Evolutionary conservation across 2,113 vertebrate genomes (phyloP).

Genomic region (Nycticryphes semicollaris): DNA sequence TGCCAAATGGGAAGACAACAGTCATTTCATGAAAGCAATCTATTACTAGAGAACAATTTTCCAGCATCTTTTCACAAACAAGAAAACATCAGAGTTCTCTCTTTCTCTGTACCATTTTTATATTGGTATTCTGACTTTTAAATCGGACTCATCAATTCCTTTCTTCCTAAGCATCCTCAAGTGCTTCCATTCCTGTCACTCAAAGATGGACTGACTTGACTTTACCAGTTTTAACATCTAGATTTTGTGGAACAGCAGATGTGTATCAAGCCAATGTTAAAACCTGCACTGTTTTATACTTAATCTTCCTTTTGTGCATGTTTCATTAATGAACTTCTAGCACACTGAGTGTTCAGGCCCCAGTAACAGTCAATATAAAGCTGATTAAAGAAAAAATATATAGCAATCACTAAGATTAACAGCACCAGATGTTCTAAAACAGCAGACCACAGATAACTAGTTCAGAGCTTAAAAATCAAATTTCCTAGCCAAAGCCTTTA

Average conservation of each 20-base stretch:
- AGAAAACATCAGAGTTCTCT: neutral
- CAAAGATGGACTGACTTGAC: neutral
- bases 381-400: conserved; percentile 24
- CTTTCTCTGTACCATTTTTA: neutral
- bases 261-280: neutral
- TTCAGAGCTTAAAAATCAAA: conserved; percentile 60
- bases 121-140: neutral
- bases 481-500: conserved; percentile 37
- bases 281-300: neutral
- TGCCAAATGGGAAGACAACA: neutral
- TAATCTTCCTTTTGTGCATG: neutral
- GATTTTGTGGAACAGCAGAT: too few relatives aligned
- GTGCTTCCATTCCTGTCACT: neutral
- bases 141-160: neutral
- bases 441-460: conserved; percentile 20
- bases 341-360: neutral
- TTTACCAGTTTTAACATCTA: neutral
- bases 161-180: neutral
- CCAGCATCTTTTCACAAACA: neutral
- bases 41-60: neutral
- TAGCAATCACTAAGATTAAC: conserved; percentile 53
- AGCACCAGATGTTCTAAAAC: conserved; percentile 39
- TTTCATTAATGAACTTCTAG: neutral
- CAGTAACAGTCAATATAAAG: conserved; percentile 33
- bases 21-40: neutral